These are phyloP conservation scores for Amyelois transitella DNA, from an alignment of 1,140 invertebrate species.

Conservation along the genomic window DNA sequence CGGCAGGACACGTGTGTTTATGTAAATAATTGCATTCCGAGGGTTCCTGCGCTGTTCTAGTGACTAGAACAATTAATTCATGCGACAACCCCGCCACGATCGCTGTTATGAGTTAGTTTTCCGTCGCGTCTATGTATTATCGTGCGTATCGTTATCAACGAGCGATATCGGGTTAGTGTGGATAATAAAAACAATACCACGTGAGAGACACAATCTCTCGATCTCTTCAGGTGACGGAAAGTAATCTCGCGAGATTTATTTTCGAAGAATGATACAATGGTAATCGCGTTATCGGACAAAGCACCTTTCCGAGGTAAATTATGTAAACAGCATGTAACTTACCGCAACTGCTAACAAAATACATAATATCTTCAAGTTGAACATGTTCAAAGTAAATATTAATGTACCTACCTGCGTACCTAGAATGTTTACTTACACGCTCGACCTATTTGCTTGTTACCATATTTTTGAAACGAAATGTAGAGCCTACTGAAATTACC, in stretches of 20 bases:
- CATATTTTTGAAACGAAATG: not conserved
- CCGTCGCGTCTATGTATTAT: constrained; percentile 3
- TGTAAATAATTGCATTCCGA: constrained; percentile 51
- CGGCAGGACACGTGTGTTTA: constrained; percentile 37
- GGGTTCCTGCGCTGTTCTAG: constrained; percentile 25
- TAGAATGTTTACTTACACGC: not conserved
- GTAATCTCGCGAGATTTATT: constrained; percentile 60
- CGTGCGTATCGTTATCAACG: constrained; percentile 47
- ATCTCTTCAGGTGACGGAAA: constrained; percentile 26
- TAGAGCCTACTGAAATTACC: not conserved
- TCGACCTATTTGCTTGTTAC: not conserved
- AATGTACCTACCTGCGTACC: not conserved
- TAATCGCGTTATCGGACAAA: constrained; percentile 62
- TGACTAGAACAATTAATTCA: constrained; percentile 34
- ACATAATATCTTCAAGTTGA: not conserved
- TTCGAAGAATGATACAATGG: constrained; percentile 54
- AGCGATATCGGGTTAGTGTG: constrained; percentile 34
- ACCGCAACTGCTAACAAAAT: not conserved
- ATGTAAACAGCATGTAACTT: constrained; percentile 12
- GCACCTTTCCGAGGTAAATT: constrained; percentile 26
- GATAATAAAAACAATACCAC: constrained; percentile 70
- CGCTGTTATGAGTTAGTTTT: not conserved
- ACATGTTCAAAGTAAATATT: not conserved
- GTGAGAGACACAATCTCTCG: constrained; percentile 43
- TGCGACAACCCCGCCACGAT: not conserved